phyloP scores from a whole-genome alignment of 53 echinoderm and acorn worm species.

The Echinarachnius parma region DNA sequence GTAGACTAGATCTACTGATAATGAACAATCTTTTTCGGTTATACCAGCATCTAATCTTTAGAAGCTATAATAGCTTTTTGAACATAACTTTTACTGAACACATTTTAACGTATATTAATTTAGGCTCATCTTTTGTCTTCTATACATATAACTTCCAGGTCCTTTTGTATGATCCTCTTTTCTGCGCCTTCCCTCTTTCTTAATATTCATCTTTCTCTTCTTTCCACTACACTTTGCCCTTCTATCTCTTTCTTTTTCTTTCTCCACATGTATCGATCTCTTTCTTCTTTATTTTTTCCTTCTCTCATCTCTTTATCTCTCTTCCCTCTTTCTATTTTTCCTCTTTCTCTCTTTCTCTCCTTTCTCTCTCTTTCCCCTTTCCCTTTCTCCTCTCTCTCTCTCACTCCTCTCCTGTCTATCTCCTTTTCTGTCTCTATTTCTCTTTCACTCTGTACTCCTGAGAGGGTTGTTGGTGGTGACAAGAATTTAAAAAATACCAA shows the following conservation, averaged over 20 bases:
- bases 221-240: conserved; percentile 8
- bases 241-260: conserved; percentile 9
- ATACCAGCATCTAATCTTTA: conserved; percentile 31
- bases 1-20: conserved; percentile 34
- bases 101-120: conserved; percentile 19
- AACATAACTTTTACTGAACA: conserved; percentile 24
- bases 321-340: neutral
- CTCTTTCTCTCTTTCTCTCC: conserved; percentile 3
- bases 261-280: conserved; percentile 2
- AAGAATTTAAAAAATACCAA: conserved; percentile 4
- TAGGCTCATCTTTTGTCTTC: conserved; percentile 33
- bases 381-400: neutral
- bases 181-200: conserved; percentile 1
- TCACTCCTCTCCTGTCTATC: too few species aligned
- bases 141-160: conserved; percentile 12
- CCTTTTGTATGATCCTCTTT: conserved; percentile 25
- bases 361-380: neutral
- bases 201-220: neutral
- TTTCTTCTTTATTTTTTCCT: neutral
- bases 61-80: conserved; percentile 16
- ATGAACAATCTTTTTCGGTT: conserved; percentile 9
- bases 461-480: conserved; percentile 10
- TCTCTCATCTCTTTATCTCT: neutral
- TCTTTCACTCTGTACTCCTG: too few species aligned
- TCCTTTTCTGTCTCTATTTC: conserved; percentile 6